Evolutionary conservation across 2,888 invertebrate genomes (phyloP), one percentile per base, ranked within the genome.

Genomic region (Penaeus monodon): DNA sequence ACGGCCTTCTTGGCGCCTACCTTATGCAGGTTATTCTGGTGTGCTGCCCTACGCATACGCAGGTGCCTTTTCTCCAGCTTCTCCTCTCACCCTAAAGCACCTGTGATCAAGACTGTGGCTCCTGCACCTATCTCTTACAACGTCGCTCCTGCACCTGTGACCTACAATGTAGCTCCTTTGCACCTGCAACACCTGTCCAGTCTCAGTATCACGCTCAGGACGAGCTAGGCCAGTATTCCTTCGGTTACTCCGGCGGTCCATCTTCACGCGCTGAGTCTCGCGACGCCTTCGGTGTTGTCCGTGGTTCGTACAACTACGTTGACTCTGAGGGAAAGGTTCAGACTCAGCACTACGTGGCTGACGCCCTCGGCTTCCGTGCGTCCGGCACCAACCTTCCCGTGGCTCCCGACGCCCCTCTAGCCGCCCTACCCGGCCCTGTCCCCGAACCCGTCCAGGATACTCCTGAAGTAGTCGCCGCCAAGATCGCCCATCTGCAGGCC

Each of bases 191-290:
- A 14, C 57, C 57, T 20, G 17, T 57, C 17, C 57, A 57, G 57
- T 57, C 57, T 20, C 57, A 57, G 57, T 57, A 57, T 17, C 57
- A 57, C 57, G 57, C 57, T 17, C 57, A 57, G 57, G 57, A 57
- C 2, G 57, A 57, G 57, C 10, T 57, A 17, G 57, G 57, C 17
- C 57, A 57, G 57, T 57, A 57, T 17, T 57, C 93, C 87, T 94
- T 94, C 91, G 95, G 95, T 44, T 95, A 95, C 92, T 92, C 94
- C 22, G 94, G 94, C 90, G 95, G 95, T 85, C 94, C 94, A 79
- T 94, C 95, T 90, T 93, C 95, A 90, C 95, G 95, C 91, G 93
- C 94, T 57, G 95, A 95, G 78, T 57, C 33, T 64, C 74, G 82
- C 64, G 85, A 81, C 49, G 44, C 33, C 66, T 38, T 78, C 49